phyloP scores from a whole-genome alignment of 2,888 invertebrate genomes.

The Gisinianus flammeolus region DNA sequence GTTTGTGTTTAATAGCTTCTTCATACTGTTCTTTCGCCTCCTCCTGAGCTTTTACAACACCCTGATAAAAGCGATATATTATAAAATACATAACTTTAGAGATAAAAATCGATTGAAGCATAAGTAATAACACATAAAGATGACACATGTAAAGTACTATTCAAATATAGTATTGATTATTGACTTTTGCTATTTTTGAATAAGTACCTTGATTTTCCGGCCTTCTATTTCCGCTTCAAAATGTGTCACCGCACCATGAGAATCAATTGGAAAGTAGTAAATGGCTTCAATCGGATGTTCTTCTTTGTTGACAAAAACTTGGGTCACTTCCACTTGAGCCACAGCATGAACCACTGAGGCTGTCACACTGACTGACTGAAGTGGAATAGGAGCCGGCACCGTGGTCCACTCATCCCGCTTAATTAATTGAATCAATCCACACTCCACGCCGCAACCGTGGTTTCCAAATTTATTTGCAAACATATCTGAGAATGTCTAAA shows the following conservation, averaged over 20 bases:
- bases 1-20: constrained; percentile 49
- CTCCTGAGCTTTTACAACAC: constrained; percentile 51
- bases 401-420: constrained; percentile 21
- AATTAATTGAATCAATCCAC: constrained; percentile 44
- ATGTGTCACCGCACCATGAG: constrained; percentile 34
- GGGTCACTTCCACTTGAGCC: constrained; percentile 51
- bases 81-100: not conserved
- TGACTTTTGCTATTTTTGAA: not conserved
- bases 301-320: constrained; percentile 56
- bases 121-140: too few relatives aligned
- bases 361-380: constrained; percentile 46
- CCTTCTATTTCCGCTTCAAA: constrained; percentile 40
- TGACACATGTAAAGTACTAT: too few relatives aligned
- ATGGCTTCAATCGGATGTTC: constrained; percentile 56
- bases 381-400: constrained; percentile 43
- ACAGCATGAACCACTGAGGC: constrained; percentile 52
- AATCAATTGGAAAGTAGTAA: constrained; percentile 52
- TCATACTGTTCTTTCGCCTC: constrained; percentile 56
- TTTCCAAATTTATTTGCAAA: constrained; percentile 45
- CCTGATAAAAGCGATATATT: constrained; percentile 40
- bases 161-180: not conserved
- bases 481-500: too few relatives aligned
- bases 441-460: constrained; percentile 40
- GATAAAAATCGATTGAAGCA: not conserved
- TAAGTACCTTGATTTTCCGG: constrained; percentile 27